A percentile compares a stretch with the other conserved stretches of the same genome.
Conservation (phyloP, 2,113 vertebrate genomes). For the Athene noctua region DNA sequence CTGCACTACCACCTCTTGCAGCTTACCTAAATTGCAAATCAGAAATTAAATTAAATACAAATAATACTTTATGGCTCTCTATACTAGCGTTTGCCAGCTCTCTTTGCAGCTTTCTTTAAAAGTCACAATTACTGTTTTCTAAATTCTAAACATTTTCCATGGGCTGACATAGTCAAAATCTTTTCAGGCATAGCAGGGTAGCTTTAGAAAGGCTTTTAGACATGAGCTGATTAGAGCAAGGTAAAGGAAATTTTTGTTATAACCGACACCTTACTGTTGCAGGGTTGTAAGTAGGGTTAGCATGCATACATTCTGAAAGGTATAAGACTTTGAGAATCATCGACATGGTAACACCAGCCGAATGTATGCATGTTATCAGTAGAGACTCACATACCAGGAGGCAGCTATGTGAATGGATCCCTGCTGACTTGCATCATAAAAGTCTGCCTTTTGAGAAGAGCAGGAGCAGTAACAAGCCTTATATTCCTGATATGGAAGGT, state of each 20-base stretch:
- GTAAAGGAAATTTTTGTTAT: not conserved
- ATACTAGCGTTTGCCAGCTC: not conserved
- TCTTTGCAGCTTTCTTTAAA: not conserved
- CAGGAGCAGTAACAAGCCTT: not conserved
- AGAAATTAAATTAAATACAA: not conserved
- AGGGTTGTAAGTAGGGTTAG: not conserved
- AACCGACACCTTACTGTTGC: not conserved
- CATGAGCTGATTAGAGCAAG: not conserved
- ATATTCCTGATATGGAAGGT: not conserved
- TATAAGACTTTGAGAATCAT: not conserved
- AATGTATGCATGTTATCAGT: not conserved
- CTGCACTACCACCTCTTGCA: not conserved
- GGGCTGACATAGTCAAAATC: not conserved
- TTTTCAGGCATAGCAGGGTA: not conserved
- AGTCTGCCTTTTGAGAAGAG: not conserved
- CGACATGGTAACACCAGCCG: not conserved
- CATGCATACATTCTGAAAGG: not conserved
- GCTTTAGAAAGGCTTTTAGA: not conserved
- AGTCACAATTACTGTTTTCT: not conserved
- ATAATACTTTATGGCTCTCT: not conserved
- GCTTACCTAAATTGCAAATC: not conserved
- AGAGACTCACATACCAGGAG: not conserved
- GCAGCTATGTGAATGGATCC: not conserved
- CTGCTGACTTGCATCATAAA: not conserved
- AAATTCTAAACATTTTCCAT: not conserved